Conservation (phyloP, 2,113 vertebrate genomes). For the Aptenodytes forsteri region DNA sequence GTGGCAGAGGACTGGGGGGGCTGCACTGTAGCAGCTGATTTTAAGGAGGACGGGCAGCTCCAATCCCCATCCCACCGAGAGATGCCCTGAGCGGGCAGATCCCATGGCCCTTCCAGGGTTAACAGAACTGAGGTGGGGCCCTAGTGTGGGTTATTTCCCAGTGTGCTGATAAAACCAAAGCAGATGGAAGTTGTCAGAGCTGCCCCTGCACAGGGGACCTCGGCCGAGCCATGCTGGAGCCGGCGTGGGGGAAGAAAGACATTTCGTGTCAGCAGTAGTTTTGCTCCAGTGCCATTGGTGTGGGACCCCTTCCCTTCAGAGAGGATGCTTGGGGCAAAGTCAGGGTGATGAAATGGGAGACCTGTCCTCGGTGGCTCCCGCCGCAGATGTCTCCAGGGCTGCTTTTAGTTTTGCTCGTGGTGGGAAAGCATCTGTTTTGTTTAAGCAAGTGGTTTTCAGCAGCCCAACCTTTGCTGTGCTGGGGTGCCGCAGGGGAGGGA, state of each 20-base stretch:
- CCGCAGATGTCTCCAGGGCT: not conserved
- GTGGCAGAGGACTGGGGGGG: not conserved
- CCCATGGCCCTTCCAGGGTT: not conserved
- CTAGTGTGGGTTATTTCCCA: not conserved
- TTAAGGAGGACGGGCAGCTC: not conserved
- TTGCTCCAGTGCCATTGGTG: not conserved
- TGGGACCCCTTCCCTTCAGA: not conserved
- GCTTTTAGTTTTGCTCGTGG: fast-evolving
- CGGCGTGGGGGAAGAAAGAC: not conserved
- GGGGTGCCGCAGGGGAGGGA: not conserved
- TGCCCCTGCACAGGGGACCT: not conserved
- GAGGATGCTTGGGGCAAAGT: not conserved
- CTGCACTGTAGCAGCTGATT: not conserved
- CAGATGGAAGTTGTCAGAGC: not conserved
- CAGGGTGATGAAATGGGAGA: not conserved
- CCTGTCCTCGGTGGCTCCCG: not conserved
- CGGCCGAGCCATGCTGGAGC: not conserved
- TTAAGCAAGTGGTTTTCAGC: not conserved
- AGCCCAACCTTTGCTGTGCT: not conserved
- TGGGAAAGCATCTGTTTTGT: not conserved
- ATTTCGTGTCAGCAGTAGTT: not conserved
- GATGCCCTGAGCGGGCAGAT: not conserved
- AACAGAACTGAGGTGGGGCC: not conserved
- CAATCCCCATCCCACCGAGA: not conserved
- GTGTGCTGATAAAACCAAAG: not conserved